Percentiles rank a stretch among this genome's conserved stretches.
These are phyloP conservation scores for Asbolus verrucosus DNA, from an alignment of 1,140 invertebrate species.

Conservation along the genomic window DNA sequence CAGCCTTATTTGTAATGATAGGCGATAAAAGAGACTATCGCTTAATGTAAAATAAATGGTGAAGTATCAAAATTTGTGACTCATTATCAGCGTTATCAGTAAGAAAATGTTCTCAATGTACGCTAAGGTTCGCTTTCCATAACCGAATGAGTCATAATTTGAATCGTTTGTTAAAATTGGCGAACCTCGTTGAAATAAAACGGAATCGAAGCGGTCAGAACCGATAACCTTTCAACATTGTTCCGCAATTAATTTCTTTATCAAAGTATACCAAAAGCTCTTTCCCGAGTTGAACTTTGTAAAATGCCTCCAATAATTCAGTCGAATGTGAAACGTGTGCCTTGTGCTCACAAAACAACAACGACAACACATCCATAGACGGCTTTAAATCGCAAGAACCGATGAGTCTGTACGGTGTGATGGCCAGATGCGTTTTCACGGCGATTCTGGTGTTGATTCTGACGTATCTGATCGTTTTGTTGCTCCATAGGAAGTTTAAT, in stretches of 20 bases:
- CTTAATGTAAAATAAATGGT: too few relatives aligned
- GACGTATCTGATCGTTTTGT: constrained; percentile 60
- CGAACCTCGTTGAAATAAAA: not conserved
- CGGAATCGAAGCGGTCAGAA: not conserved
- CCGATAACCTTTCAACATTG: constrained; percentile 17
- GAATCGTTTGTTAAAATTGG: not conserved
- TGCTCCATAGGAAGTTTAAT: constrained; percentile 63
- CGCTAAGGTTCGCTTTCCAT: not conserved
- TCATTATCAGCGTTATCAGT: constrained; percentile 3
- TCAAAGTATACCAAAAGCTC: constrained; percentile 12
- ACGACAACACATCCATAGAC: not conserved
- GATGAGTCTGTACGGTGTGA: constrained; percentile 53
- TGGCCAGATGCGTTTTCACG: constrained; percentile 62
- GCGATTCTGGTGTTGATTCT: constrained; percentile 60
- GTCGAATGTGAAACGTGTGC: not conserved
- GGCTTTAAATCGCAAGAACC: not conserved
- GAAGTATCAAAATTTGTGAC: too few relatives aligned
- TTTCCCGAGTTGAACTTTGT: constrained; percentile 29
- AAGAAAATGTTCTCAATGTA: not conserved
- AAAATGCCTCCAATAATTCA: constrained; percentile 29
- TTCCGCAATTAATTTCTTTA: constrained; percentile 15
- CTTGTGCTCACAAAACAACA: constrained; percentile 1
- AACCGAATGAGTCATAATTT: not conserved
- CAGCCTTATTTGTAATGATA: too few relatives aligned
- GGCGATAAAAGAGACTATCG: too few relatives aligned